A percentile compares a stretch with the other conserved stretches of the same genome.
Conservation (phyloP, 1,140 invertebrate genomes). For the Neuroterus valhalla region DNA sequence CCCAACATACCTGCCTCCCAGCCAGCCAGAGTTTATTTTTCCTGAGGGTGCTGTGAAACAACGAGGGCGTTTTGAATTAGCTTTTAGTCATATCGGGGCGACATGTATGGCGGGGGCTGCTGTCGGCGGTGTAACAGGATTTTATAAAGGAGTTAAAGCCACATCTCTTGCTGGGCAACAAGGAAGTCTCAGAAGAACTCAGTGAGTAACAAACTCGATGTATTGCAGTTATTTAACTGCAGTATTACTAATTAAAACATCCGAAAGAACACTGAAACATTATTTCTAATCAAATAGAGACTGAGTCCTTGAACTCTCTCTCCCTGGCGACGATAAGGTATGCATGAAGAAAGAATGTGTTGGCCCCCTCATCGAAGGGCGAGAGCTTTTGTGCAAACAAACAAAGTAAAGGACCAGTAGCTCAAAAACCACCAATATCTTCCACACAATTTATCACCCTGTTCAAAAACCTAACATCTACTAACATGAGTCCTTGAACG, state of each 20-base stretch:
- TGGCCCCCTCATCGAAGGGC: no score
- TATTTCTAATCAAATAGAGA: neutral
- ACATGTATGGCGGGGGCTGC: conserved; percentile 89
- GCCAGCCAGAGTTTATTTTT: conserved; percentile 94
- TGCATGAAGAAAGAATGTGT: no score
- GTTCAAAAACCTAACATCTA: no score
- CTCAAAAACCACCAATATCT: no score
- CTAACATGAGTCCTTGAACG: neutral
- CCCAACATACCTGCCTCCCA: conserved; percentile 86
- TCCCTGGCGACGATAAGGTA: no score
- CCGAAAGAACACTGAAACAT: neutral
- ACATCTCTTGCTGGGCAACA: conserved; percentile 89
- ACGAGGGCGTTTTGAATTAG: conserved; percentile 89
- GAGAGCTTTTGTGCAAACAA: no score
- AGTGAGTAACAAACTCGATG: conserved; percentile 76
- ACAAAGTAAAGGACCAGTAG: no score
- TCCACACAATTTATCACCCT: no score
- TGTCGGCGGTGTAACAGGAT: conserved; percentile 88
- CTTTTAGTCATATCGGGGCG: conserved; percentile 94
- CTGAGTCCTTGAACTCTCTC: neutral
- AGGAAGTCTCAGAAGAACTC: conserved; percentile 92
- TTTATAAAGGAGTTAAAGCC: conserved; percentile 90
- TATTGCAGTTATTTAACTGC: no score
- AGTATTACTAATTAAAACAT: no score
- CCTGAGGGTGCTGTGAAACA: conserved; percentile 89